Base-by-base conservation (phyloP, 2,888 invertebrate genomes). In the Epistrophe grossulariae region DNA sequence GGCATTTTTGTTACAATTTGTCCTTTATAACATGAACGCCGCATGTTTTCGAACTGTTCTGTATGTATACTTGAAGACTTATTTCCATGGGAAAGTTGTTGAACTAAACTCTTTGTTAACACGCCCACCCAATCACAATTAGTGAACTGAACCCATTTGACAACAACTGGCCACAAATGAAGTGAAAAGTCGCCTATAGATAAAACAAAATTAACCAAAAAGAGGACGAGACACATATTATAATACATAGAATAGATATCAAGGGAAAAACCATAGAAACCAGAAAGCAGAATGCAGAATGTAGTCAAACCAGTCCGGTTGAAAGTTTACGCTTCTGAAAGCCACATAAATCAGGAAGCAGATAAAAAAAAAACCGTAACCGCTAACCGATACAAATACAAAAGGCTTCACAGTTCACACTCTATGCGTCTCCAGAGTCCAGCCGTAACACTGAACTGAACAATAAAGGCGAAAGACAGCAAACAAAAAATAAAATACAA, bases 301-400 rank as follows among this genome's bases (percentile, higher is more conserved):
- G 79, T 50, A 77, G 57, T 64, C 70, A 71, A 62, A 68, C 73
- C 71, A 74, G 38, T 50, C 38, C 62, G 74, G 62, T 15, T 59
- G 72, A 48, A 72, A 78, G 82, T 73, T 73, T 72, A 73, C 68
- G 60, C 82, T 78, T 52, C 72, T 78, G 76, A 72, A 73, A 73
- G 59, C 79, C 70, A 84, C 84, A 84, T 84, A 84, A 84, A 84
- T 84, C 79, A 84, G 84, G 79, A 84, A 79, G 50, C 68, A 84
- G 79, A 84, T 84, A 84, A 79, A 79, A 70, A 68, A 62, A 79
- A 74, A 84, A 79, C 84, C 70, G 43, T 74, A 45, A 62, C 72
- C 83, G 17, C 35, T 55, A 24, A 38, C 73, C 73, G 55, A 74
- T 76, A 79, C 79, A 79, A 60, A 74, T 74, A 79, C 79, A 62